These are phyloP conservation scores for Resseliella maxima DNA, from an alignment of 2,888 invertebrate genomes.

Conservation along the genomic window DNA sequence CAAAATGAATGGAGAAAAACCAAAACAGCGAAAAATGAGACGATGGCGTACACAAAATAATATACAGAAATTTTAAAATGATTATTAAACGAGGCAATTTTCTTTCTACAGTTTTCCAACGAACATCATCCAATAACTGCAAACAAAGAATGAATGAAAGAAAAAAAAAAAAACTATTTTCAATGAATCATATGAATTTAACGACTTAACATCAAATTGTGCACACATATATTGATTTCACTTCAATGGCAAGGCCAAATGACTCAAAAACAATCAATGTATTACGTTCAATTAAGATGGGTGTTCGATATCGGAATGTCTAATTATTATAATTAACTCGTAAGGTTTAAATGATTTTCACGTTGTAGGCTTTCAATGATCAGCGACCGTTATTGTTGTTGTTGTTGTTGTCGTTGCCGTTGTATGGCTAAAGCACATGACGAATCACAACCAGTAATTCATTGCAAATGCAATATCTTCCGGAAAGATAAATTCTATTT, in stretches of 20 bases:
- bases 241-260: slow-evolving; percentile 8
- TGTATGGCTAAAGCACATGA: not conserved
- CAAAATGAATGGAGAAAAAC: not conserved
- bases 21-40: not conserved
- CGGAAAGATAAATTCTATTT: not conserved
- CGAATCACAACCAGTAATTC: not conserved
- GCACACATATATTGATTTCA: not conserved
- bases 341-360: slow-evolving; percentile 12
- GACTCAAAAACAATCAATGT: not conserved
- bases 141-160: not conserved
- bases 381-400: no score
- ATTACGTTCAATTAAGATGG: not conserved
- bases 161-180: not conserved
- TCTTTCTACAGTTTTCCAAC: not conserved
- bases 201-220: no score
- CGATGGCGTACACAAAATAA: no score
- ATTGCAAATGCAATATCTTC: slow-evolving; percentile 4
- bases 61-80: no score
- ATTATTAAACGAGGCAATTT: no score
- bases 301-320: slow-evolving; percentile 1
- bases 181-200: no score
- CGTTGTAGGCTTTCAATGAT: not conserved
- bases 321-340: slow-evolving; percentile 34
- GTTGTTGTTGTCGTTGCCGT: no score
- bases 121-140: not conserved